Percentiles rank a stretch among this genome's conserved stretches.
phyloP scores from a whole-genome alignment of 2,797 vertebrate genomes.

The Xyrichtys novacula region DNA sequence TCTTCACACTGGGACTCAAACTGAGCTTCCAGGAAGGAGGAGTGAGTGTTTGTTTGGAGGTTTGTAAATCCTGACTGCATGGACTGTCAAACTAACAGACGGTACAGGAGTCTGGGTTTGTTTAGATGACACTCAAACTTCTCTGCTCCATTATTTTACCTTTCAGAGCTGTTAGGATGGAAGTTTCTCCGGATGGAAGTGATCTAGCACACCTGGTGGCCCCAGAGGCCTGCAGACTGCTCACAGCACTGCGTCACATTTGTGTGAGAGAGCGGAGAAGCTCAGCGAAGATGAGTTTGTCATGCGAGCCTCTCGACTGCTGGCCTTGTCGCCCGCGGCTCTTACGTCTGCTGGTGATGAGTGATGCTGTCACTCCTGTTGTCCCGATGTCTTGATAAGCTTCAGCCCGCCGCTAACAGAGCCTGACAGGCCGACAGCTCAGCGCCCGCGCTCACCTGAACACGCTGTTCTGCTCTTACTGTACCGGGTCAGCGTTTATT shows the following conservation, averaged over 20 bases:
- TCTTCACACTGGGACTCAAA: constrained; percentile 40
- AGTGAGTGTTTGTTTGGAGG: constrained; percentile 33
- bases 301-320: constrained; percentile 38
- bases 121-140: constrained; percentile 35
- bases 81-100: too few species aligned
- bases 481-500: not conserved
- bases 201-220: constrained; percentile 39
- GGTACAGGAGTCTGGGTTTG: not conserved
- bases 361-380: constrained; percentile 64
- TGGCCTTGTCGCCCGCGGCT: constrained; percentile 65
- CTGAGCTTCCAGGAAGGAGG: constrained; percentile 38
- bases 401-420: constrained; percentile 57
- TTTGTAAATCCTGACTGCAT: constrained; percentile 17
- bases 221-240: constrained; percentile 27
- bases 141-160: constrained; percentile 25
- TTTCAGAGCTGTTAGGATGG: constrained; percentile 28
- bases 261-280: not conserved
- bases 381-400: constrained; percentile 30
- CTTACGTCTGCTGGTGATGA: constrained; percentile 39
- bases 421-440: constrained; percentile 54
- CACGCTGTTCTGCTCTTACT: constrained; percentile 33
- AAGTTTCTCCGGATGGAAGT: constrained; percentile 42
- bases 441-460: constrained; percentile 55
- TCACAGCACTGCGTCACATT: constrained; percentile 56
- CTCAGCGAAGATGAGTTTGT: constrained; percentile 39